Conservation (phyloP, 2,888 invertebrate species). For the Serripes groenlandicus region DNA sequence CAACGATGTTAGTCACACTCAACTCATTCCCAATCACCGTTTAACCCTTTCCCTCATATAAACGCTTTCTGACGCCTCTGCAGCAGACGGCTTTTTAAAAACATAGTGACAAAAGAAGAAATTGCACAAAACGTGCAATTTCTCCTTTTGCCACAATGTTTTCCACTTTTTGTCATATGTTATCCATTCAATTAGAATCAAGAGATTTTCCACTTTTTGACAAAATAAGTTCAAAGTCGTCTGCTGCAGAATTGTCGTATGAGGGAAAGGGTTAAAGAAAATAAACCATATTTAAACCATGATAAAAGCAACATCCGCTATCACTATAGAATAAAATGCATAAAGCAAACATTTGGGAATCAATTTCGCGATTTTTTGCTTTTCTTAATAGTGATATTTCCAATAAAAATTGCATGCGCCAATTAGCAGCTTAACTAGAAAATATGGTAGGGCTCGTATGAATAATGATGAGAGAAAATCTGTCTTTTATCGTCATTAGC, state of each 20-base stretch:
- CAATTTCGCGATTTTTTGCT: neutral
- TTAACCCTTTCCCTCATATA: neutral
- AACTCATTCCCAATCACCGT: neutral
- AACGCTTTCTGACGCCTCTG: neutral
- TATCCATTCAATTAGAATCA: too few relatives aligned
- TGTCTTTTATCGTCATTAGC: too few relatives aligned
- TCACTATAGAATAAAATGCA: too few relatives aligned
- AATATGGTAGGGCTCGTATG: neutral
- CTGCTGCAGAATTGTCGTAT: too few relatives aligned
- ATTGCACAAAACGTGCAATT: neutral
- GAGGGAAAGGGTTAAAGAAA: too few relatives aligned
- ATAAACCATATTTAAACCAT: too few relatives aligned
- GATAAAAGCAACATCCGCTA: too few relatives aligned
- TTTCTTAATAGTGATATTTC: slow-evolving; percentile 5
- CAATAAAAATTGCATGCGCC: slow-evolving; percentile 21
- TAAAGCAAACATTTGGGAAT: slow-evolving; percentile 6
- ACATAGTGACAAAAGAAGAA: neutral
- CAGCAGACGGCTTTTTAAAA: neutral
- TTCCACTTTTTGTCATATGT: neutral
- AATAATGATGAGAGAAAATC: slow-evolving; percentile 9
- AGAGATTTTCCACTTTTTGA: too few relatives aligned
- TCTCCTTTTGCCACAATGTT: neutral
- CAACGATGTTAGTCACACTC: too few relatives aligned
- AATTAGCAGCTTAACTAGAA: slow-evolving; percentile 1
- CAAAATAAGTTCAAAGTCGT: too few relatives aligned